Conservation (phyloP, 2,888 invertebrate genomes). For the Hanleya hanleyi region DNA sequence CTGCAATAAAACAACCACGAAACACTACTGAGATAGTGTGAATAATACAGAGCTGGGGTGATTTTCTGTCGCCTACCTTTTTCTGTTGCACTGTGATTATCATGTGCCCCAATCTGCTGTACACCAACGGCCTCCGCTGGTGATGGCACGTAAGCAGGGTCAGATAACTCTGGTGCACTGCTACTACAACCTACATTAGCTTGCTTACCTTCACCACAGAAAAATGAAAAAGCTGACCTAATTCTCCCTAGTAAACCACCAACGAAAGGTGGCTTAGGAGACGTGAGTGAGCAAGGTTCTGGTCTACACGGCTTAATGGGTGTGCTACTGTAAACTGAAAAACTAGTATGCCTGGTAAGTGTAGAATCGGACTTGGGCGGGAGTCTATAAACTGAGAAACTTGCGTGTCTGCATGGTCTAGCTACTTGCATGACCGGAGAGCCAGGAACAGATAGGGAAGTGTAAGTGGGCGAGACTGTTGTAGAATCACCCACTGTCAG, state of each 20-base stretch:
- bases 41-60: too few species aligned
- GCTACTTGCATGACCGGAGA: not conserved
- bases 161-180: slow-evolving; percentile 4
- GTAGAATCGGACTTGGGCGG: not conserved
- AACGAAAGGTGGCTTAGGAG: not conserved
- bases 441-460: not conserved
- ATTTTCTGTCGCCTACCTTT: too few species aligned
- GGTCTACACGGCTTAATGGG: too few species aligned
- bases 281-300: not conserved
- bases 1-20: too few species aligned
- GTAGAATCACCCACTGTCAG: not conserved
- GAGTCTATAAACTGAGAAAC: not conserved
- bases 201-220: slow-evolving; percentile 5
- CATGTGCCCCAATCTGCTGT: not conserved
- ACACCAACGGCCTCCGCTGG: not conserved
- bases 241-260: not conserved
- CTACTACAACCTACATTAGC: not conserved
- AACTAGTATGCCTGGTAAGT: not conserved
- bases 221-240: slow-evolving; percentile 1
- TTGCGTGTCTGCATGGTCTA: not conserved
- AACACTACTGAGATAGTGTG: too few species aligned
- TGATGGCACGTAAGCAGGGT: not conserved
- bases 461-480: not conserved
- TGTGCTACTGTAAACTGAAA: not conserved
- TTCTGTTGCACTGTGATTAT: too few species aligned